Conservation (phyloP, 2,888 invertebrate genomes). For the Cyaniris semiargus region DNA sequence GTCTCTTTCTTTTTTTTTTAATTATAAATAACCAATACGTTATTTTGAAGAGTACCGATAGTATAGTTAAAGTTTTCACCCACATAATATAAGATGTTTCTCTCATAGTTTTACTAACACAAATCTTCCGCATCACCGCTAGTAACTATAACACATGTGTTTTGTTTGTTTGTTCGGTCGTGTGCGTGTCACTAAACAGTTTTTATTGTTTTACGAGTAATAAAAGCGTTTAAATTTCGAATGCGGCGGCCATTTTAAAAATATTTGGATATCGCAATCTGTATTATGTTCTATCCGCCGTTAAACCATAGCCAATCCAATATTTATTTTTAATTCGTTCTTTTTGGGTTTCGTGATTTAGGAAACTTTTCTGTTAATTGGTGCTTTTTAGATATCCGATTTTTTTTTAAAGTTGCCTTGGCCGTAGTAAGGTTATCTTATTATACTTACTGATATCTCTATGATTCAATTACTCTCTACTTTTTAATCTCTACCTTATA, state of each 20-base stretch:
- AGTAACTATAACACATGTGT: constrained; percentile 51
- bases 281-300: constrained; percentile 30
- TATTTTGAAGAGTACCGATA: no score
- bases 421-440: no score
- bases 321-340: background rate
- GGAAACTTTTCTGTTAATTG: background rate
- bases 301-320: constrained; percentile 24
- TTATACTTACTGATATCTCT: background rate
- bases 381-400: no score
- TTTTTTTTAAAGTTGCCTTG: no score
- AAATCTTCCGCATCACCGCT: constrained; percentile 11
- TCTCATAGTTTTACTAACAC: background rate
- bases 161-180: constrained; percentile 63
- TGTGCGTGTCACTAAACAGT: constrained; percentile 67
- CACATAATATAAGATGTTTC: no score
- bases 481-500: no score
- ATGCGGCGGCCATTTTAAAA: constrained; percentile 53
- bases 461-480: no score
- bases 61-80: no score
- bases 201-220: constrained; percentile 69
- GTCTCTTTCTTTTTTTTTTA: no score
- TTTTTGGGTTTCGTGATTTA: background rate
- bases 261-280: constrained; percentile 44
- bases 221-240: constrained; percentile 51
- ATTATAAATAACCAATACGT: no score